Conservation (phyloP, 2,113 vertebrate genomes). For the Condylura cristata region DNA sequence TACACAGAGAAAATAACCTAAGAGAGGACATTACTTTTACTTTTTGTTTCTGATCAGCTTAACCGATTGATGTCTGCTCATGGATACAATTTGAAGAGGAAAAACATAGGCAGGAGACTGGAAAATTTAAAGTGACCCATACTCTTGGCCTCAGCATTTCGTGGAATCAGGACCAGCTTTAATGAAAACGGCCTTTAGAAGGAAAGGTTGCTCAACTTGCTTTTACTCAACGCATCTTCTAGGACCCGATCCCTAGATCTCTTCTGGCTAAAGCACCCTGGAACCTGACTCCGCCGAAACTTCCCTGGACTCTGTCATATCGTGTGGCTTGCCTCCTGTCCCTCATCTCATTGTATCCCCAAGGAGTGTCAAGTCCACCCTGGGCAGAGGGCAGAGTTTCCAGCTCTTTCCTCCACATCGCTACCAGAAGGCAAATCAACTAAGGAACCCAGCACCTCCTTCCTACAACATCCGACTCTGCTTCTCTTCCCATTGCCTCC, state of each 20-base stretch:
- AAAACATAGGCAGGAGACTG: neutral
- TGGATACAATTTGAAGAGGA: neutral
- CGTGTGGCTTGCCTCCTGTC: neutral
- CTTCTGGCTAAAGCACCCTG: neutral
- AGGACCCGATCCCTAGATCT: neutral
- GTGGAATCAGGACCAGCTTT: neutral
- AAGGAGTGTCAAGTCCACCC: rapidly evolving
- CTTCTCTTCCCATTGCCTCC: rapidly evolving
- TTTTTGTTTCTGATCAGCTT: neutral
- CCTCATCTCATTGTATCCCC: no score
- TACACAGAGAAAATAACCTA: neutral
- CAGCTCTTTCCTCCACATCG: rapidly evolving
- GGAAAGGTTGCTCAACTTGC: neutral
- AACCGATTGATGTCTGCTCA: neutral
- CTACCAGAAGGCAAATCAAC: neutral
- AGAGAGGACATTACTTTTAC: neutral
- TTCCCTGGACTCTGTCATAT: no score
- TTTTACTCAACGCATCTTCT: neutral
- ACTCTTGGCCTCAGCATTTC: neutral
- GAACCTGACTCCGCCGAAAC: neutral
- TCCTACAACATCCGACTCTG: rapidly evolving
- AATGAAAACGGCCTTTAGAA: neutral
- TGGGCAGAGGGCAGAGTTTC: neutral
- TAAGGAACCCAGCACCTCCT: rapidly evolving
- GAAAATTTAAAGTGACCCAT: neutral